These are phyloP conservation scores for Aspidiotus destructor DNA, from an alignment of 2,888 invertebrate species.

Conservation along the genomic window DNA sequence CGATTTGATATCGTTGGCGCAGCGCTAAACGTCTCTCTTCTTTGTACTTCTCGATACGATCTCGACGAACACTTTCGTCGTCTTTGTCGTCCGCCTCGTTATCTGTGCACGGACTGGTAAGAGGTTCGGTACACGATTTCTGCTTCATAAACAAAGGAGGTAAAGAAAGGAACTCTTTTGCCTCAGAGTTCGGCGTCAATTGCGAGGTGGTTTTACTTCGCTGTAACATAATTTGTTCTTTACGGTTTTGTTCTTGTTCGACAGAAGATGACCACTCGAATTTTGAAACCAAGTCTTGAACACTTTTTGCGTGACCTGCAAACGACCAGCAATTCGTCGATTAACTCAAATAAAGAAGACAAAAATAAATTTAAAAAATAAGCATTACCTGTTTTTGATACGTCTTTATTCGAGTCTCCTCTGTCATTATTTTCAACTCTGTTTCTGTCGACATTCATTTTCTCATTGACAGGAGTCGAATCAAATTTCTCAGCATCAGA, in stretches of 20 bases:
- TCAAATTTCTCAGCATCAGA: no score
- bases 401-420: no score
- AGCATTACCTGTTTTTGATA: no score
- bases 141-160: constrained; percentile 11
- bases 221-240: background rate
- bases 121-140: constrained; percentile 13
- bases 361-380: no score
- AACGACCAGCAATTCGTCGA: background rate
- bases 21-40: constrained; percentile 77
- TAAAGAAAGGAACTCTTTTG: constrained; percentile 13
- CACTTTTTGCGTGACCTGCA: constrained; percentile 28
- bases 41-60: constrained; percentile 52
- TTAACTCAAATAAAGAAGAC: no score
- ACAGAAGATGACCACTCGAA: constrained; percentile 21
- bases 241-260: constrained; percentile 1
- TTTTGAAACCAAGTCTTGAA: constrained; percentile 30
- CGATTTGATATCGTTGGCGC: constrained; percentile 72
- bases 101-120: background rate
- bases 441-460: no score
- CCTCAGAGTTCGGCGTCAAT: background rate
- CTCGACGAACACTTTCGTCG: constrained; percentile 37
- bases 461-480: no score
- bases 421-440: no score
- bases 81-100: constrained; percentile 15
- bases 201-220: constrained; percentile 10